A percentile compares a stretch with the other conserved stretches of the same genome.
Evolutionary conservation across 2,113 vertebrate species (phyloP).

Genomic region (Euleptes europaea): DNA sequence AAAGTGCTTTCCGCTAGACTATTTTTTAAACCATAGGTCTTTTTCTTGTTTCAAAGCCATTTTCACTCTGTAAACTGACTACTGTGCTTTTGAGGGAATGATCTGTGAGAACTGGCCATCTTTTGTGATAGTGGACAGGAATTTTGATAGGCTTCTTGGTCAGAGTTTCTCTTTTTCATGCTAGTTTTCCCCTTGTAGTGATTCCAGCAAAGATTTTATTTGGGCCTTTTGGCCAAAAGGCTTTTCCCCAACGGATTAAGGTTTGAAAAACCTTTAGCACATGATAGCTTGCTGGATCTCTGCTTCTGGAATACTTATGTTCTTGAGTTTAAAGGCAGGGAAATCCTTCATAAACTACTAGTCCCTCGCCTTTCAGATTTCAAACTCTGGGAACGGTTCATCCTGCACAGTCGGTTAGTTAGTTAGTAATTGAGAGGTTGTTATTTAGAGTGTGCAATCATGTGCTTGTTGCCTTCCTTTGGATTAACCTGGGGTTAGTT

Average conservation of each 20-base stretch:
- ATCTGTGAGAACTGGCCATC: neutral
- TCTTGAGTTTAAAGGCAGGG: neutral
- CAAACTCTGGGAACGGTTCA: neutral
- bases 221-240: neutral
- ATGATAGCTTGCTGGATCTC: neutral
- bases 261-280: neutral
- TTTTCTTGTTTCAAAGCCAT: neutral
- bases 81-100: neutral
- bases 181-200: neutral
- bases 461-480: neutral
- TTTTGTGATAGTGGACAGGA: neutral
- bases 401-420: neutral
- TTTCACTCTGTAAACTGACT: slow-evolving; percentile 1
- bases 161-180: neutral
- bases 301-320: neutral
- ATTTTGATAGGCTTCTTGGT: neutral
- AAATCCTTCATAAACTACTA: neutral
- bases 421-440: neutral
- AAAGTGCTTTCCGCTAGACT: neutral
- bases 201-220: neutral
- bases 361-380: neutral
- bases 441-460: neutral
- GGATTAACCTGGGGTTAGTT: neutral
- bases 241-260: neutral
- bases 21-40: neutral